Base-by-base conservation (phyloP, 2,113 vertebrate species). In the Ellobius talpinus region DNA sequence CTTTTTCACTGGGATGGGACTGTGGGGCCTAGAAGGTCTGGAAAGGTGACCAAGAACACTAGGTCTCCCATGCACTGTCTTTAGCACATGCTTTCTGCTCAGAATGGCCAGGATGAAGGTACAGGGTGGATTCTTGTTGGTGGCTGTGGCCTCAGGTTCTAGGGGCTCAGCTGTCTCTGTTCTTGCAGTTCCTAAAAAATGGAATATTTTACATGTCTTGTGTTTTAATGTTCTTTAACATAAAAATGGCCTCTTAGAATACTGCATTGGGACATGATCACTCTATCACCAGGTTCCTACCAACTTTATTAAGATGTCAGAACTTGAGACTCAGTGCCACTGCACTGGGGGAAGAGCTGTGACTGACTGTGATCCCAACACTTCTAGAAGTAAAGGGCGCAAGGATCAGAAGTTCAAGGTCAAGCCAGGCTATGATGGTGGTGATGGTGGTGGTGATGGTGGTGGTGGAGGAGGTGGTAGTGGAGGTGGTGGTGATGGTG, bases 141-240 rank as follows among this genome's bases (percentile, higher is more conserved):
- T 45, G 29, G n/a, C 82, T 31, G 45, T 23, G 2, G 33, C 39
- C 50, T 47, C 3, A 11, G 31, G 29, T 66, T 70, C 73, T 2
- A 5, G 66, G 0, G 31, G 65, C 26, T 4, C 17, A 10, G 52
- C 26, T 16, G 42, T 17, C 47, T 33, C 63, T 33, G 52, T 7
- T 29, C 31, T 65, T 0, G 29, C 10, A 76, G 76, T 19, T 8
- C 11, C 24, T 77, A 58, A 23, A 33, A 70, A 29, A 0, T 9
- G 36, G 1, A 36, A 1, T 31, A 3, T 21, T 42, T n/a, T 36
- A 45, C 47, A n/a, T 17, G 0, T 36, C 12, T 1, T 3, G 26
- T 19, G 17, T n/a, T 76, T 87, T 77, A 17, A 58, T 58, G 24
- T 61, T 45, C 39, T 39, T 63, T 84, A 82, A 82, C 79, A 82